phyloP scores from a whole-genome alignment of 2,113 vertebrate species.

The Dendrocopos noguchii region DNA sequence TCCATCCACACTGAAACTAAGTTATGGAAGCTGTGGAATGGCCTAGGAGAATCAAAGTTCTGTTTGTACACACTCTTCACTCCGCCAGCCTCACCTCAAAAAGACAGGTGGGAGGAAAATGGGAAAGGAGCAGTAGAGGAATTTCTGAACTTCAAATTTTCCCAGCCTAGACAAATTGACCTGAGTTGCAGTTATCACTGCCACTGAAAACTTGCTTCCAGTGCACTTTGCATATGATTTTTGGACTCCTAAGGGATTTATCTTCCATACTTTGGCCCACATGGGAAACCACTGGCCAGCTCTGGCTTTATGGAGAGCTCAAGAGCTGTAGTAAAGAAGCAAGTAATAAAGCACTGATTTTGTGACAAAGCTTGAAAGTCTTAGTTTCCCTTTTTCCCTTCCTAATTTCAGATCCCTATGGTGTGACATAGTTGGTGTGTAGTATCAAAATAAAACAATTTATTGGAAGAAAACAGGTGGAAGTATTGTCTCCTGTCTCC shows the following conservation, averaged over 20 bases:
- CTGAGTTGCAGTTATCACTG: background rate
- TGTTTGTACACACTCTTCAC: background rate
- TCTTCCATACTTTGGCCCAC: background rate
- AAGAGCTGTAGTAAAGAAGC: background rate
- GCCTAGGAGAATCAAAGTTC: background rate
- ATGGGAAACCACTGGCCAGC: background rate
- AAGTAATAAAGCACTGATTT: background rate
- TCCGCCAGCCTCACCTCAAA: accelerated
- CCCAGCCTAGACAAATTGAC: background rate
- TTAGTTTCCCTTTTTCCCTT: background rate
- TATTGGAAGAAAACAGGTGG: background rate
- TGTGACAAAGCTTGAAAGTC: background rate
- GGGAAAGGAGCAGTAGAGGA: background rate
- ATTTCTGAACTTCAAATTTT: background rate
- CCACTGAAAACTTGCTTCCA: background rate
- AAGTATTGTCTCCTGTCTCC: background rate
- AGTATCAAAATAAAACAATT: background rate
- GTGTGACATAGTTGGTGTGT: background rate
- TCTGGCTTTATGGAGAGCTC: background rate
- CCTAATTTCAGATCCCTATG: background rate
- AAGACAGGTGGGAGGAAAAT: background rate
- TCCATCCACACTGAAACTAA: background rate
- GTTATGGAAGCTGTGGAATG: background rate
- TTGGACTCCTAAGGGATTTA: background rate
- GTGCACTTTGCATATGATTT: background rate